Base-by-base conservation (phyloP, 2,797 vertebrate genomes). In the Sibirionetta formosa region DNA sequence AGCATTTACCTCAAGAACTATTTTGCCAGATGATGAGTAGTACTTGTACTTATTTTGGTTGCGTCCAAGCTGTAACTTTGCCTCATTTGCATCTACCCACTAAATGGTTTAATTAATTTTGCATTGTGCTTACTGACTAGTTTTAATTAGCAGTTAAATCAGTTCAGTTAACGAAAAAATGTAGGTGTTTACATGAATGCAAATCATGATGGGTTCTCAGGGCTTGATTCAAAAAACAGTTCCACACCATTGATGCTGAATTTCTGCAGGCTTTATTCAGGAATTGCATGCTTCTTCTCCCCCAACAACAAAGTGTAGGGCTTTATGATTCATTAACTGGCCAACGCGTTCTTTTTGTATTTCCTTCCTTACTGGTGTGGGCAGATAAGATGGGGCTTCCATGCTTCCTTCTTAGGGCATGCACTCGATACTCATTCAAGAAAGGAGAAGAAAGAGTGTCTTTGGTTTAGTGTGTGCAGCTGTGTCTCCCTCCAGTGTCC, bases 131-230 rank as follows among this genome's bases (percentile, higher is more conserved):
- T 98, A 98, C 97, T 97, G 97, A 97, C 96, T 98, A 97, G 94
- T 98, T 98, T 98, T 98, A 98, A 98, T 98, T 98, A 98, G 97
- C 97, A 98, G 97, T 98, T 98, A 98, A 98, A 98, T 98, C 97
- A 97, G 96, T 98, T 98, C 97, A 96, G 96, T 98, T 98, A 98
- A 98, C 44, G 0, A 95, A 96, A 96, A 97, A 97, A 96, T 94
- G 94, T 97, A 97, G 97, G 97, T 97, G 91, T 98, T 98, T 98
- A 96, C 97, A 97, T 90, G 96, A 97, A 97, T 97, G 93, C 97
- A 98, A 98, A 98, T 97, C 88, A 87, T 57, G 92, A 90, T 91
- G 97, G 57, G 88, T 96, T 98, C 94, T 97, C 58, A 66, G 91
- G 93, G 93, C 84, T 94, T 73, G 75, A 94, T 97, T 97, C 6